Conservation (phyloP, 2,888 invertebrate genomes). For the Synanthedon myopaeformis region DNA sequence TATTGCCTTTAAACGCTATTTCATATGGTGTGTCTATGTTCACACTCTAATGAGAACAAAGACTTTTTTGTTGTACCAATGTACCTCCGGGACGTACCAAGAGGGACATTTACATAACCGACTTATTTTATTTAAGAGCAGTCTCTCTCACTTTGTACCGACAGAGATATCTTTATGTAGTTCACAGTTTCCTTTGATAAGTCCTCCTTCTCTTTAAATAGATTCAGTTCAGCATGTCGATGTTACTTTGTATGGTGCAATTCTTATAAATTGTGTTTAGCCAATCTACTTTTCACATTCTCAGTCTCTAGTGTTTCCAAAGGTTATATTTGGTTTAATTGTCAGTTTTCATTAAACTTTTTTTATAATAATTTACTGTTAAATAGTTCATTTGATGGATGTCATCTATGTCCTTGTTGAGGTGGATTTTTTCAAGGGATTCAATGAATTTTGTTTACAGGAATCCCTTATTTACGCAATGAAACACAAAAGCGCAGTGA, state of each 20-base stretch:
- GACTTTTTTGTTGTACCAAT: slow-evolving; percentile 41
- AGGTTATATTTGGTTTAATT: too few relatives aligned
- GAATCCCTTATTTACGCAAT: too few relatives aligned
- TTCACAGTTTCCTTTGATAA: slow-evolving; percentile 18
- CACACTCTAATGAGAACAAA: slow-evolving; percentile 28
- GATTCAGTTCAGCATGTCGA: slow-evolving; percentile 1
- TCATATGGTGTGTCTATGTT: background rate
- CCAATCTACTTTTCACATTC: too few relatives aligned
- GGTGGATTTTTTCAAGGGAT: too few relatives aligned
- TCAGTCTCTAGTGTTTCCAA: too few relatives aligned
- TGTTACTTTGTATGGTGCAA: background rate
- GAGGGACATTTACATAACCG: slow-evolving; percentile 52
- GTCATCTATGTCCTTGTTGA: too few relatives aligned
- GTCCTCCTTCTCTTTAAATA: slow-evolving; percentile 13
- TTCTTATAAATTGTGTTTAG: too few relatives aligned
- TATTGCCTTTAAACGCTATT: background rate
- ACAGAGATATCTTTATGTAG: slow-evolving; percentile 44
- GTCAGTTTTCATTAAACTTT: too few relatives aligned
- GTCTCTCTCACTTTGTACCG: slow-evolving; percentile 32
- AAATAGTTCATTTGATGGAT: too few relatives aligned
- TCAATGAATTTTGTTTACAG: too few relatives aligned
- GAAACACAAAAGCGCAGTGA: too few relatives aligned
- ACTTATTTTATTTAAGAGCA: slow-evolving; percentile 51
- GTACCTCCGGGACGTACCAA: slow-evolving; percentile 32
- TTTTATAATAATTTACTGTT: too few relatives aligned